These are phyloP conservation scores for Bettongia penicillata DNA, from an alignment of 2,113 vertebrate genomes.

Conservation along the genomic window DNA sequence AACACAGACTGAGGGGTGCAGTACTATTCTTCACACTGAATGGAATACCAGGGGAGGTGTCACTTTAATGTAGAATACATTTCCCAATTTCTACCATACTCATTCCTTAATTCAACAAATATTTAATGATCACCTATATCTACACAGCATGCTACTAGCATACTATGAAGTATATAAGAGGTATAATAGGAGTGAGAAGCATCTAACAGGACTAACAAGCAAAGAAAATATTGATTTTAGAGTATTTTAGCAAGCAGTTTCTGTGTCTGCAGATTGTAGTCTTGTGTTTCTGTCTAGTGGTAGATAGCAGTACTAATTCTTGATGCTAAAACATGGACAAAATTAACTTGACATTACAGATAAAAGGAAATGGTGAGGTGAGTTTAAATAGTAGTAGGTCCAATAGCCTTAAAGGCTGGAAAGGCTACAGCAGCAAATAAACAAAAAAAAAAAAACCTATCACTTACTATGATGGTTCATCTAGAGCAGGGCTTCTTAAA, in stretches of 20 bases:
- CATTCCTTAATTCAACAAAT: not conserved
- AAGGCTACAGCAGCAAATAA: not conserved
- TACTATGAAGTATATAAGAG: not conserved
- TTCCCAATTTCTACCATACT: not conserved
- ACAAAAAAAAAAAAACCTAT: not conserved
- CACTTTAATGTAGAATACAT: not conserved
- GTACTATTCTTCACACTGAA: not conserved
- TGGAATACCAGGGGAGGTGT: not conserved
- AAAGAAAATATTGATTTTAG: not conserved
- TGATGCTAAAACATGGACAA: not conserved
- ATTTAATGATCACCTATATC: not conserved
- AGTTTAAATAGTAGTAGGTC: not conserved
- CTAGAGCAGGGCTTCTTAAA: not conserved
- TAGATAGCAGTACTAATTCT: not conserved
- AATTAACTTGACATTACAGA: not conserved
- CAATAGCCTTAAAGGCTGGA: not conserved
- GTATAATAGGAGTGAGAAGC: not conserved
- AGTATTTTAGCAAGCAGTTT: not conserved
- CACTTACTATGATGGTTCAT: not conserved
- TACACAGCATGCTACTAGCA: not conserved
- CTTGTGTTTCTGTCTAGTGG: not conserved
- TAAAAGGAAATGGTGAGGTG: not conserved
- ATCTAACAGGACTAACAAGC: not conserved
- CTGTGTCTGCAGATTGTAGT: not conserved
- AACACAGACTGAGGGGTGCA: not conserved